Base-by-base conservation (phyloP, 2,797 vertebrate genomes). In the Podargus strigoides region DNA sequence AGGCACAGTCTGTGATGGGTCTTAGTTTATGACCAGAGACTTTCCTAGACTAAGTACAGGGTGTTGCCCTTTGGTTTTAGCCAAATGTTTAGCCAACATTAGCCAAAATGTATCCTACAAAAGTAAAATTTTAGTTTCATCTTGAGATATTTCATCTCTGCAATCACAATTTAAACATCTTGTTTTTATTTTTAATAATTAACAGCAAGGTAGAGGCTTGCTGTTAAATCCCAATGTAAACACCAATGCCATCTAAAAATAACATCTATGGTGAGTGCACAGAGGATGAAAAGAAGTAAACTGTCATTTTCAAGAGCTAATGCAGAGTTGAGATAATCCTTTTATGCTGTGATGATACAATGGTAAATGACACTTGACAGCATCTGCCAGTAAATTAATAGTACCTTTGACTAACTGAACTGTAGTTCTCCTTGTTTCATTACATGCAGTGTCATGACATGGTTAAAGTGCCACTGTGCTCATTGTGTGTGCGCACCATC, bases 251-350 rank as follows among this genome's bases (percentile, higher is more conserved):
- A 79, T 49, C 59, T 94, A 76, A 90, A 95, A 93, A 63, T 93
- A 75, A 80, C 14, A 24, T 53, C 81, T 90, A 53, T 36, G 32
- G 14, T 23, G 28, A 84, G 9, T 39, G n/a, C 50, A 78, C 22
- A 42, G 69, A 79, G 39, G 55, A 50, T 86, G 50, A 68, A 87
- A 97, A 87, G 42, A 89, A 76, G 52, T 50, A 91, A 94, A n/a
- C 19, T 75, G 41, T 83, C 22, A 58, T 85, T 95, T 92, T 90
- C 64, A 92, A 84, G 36, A 34, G 46, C 49, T 92, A 75, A 60
- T 67, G 55, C 32, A 85, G 64, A 59, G 39, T n/a, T 89, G 46
- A 91, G 37, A 42, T 80, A 86, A 76, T 52, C 19, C 24, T 72
- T 82, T 67, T 47, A 49, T 74, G 59, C 44, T 55, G 26, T 70